phyloP scores from a whole-genome alignment of 2,113 vertebrate species.

The Hoplias malabaricus region DNA sequence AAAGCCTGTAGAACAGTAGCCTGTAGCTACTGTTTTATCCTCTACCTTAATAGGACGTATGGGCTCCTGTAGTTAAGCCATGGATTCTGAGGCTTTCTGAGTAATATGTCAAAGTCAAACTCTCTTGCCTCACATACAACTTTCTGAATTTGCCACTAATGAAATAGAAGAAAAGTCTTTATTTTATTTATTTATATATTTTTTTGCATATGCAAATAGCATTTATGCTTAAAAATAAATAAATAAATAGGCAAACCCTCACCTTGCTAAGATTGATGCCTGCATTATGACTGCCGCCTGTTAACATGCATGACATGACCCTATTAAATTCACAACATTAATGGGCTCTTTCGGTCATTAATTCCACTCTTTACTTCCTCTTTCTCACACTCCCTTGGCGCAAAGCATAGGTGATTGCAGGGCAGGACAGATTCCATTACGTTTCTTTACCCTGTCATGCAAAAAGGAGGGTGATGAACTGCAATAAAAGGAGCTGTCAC shows the following conservation, averaged over 20 bases:
- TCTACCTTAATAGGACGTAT: no score
- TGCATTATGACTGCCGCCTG: neutral
- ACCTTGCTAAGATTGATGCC: neutral
- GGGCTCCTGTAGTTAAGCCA: no score
- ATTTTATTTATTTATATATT: no score
- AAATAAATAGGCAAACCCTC: neutral
- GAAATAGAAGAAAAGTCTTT: no score
- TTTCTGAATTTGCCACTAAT: neutral
- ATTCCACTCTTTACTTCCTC: neutral
- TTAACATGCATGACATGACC: neutral
- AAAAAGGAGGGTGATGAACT: neutral
- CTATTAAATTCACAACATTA: constrained; percentile 10
- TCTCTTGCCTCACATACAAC: neutral
- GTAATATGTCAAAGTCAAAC: neutral
- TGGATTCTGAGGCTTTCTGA: no score
- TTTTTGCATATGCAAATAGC: no score
- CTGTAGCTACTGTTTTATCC: no score
- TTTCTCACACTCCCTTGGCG: neutral
- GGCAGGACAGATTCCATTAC: neutral
- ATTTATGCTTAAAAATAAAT: no score
- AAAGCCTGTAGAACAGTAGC: no score
- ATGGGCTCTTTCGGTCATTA: neutral
- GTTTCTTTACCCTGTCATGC: neutral
- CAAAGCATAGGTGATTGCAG: constrained; percentile 2
- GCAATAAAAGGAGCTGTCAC: neutral